Evolutionary conservation across 2,888 invertebrate genomes (phyloP).

Genomic region (Diarsia rubi): DNA sequence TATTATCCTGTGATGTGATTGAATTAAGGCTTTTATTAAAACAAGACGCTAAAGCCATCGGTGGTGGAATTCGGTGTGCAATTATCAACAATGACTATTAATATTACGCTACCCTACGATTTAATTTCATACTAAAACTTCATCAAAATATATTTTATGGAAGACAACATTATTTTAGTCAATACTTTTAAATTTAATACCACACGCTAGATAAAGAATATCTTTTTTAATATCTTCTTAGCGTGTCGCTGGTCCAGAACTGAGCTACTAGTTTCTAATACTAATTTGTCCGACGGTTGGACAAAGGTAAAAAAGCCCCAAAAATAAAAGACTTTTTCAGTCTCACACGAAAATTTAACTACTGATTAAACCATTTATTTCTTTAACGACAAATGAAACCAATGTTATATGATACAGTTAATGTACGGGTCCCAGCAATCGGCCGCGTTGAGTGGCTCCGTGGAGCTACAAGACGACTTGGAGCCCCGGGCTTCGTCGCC

Average conservation of each 20-base stretch:
- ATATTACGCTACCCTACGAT: neutral
- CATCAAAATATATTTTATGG: neutral
- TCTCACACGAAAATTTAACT: too few species aligned
- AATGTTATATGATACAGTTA: conserved; percentile 67
- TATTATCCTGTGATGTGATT: neutral
- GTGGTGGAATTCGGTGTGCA: conserved; percentile 14
- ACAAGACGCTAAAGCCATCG: neutral
- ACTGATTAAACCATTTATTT: neutral
- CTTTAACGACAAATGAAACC: neutral
- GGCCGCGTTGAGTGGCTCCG: conserved; percentile 84
- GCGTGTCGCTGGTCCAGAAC: too few species aligned
- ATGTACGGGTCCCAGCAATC: conserved; percentile 88
- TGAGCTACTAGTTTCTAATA: too few species aligned
- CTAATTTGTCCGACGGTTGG: too few species aligned
- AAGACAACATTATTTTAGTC: neutral
- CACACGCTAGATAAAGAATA: too few species aligned
- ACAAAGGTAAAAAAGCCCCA: too few species aligned
- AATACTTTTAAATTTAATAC: too few species aligned
- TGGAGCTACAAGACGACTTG: conserved; percentile 86
- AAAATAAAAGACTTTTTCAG: neutral
- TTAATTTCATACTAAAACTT: conserved; percentile 4
- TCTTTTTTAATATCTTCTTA: too few species aligned
- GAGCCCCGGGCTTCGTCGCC: conserved; percentile 94
- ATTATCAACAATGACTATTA: neutral
- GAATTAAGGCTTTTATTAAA: neutral